Evolutionary conservation across 2,888 invertebrate genomes (phyloP), one percentile per base, ranked within the genome.

Genomic region (Colostygia pectinataria): DNA sequence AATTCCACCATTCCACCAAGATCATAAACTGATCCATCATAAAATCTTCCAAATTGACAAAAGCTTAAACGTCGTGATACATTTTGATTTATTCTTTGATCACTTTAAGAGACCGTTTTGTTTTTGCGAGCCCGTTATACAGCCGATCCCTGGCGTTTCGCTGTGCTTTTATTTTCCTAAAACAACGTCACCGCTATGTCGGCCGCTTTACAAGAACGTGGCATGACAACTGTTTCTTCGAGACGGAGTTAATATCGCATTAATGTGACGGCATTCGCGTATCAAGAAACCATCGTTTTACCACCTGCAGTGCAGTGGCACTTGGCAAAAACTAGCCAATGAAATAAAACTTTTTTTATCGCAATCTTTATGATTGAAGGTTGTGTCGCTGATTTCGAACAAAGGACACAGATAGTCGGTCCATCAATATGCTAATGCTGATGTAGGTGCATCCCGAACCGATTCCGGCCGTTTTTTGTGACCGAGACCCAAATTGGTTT

Each of bases 341-440:
- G 81, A 79, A 80, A 78, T 75, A 76, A 70, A 74, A 63, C 48
- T 59, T 75, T 84, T 85, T 83, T 81, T 79, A 73, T 74, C 66
- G 64, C 71, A 68, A 83, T 79, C 80, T 70, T 77, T 85, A 89
- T 89, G 88, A 89, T 89, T 84, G 87, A 88, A 82, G 74, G 80
- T 71, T 70, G 75, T 85, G 87, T 86, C 89, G 89, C 87, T 85
- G 89, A 88, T 88, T 89, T 81, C 82, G 80, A 86, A 89, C 89
- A 89, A 89, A 89, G 84, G 65, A 71, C 74, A 74, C 74, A 81
- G 87, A 88, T 87, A 84, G 77, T 73, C 66, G 75, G 65, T 69
- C 83, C 81, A 87, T 89, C 89, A 87, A 89, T 88, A 89, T 90
- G 89, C 73, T 90, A 90, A 90, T 90, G 74, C 73, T 61, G 64